Percentiles rank a stretch among this genome's conserved stretches.
Evolutionary conservation across 2,888 invertebrate genomes (phyloP).

Genomic region (Nymphalis urticae): DNA sequence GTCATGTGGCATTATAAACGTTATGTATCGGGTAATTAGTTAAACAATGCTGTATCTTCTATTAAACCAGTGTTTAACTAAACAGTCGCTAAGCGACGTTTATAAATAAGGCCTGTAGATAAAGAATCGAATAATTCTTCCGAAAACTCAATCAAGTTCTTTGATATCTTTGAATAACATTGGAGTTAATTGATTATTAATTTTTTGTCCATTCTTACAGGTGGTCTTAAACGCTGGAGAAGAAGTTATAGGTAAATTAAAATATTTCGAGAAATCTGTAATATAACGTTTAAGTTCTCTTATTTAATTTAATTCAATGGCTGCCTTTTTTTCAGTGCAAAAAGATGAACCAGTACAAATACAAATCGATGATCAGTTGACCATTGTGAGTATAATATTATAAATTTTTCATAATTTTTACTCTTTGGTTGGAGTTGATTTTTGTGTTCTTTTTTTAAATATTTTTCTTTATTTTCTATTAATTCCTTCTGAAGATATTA

Average conservation of each 20-base stretch:
- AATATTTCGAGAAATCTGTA: background rate
- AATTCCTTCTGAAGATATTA: no score
- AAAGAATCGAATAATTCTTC: no score
- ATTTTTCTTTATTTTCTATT: background rate
- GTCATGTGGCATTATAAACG: no score
- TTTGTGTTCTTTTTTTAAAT: background rate
- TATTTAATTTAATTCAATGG: background rate
- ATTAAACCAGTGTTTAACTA: no score
- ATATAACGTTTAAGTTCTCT: background rate
- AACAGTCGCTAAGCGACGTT: no score
- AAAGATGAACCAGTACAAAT: slow-evolving; percentile 75
- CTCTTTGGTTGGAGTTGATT: no score
- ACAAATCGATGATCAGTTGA: slow-evolving; percentile 73
- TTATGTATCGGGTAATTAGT: no score
- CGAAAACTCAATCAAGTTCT: no score
- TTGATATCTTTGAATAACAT: no score
- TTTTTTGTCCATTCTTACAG: slow-evolving; percentile 44
- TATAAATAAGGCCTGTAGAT: no score
- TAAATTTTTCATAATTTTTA: background rate
- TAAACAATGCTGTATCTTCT: no score
- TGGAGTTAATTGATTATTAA: slow-evolving; percentile 2
- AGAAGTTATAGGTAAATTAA: slow-evolving; percentile 51
- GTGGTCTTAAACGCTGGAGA: slow-evolving; percentile 50
- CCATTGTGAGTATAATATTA: slow-evolving; percentile 61
- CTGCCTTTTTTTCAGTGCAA: slow-evolving; percentile 50